Evolutionary conservation across 2,888 invertebrate genomes (phyloP).

Genomic region (Plagodis pulveraria): DNA sequence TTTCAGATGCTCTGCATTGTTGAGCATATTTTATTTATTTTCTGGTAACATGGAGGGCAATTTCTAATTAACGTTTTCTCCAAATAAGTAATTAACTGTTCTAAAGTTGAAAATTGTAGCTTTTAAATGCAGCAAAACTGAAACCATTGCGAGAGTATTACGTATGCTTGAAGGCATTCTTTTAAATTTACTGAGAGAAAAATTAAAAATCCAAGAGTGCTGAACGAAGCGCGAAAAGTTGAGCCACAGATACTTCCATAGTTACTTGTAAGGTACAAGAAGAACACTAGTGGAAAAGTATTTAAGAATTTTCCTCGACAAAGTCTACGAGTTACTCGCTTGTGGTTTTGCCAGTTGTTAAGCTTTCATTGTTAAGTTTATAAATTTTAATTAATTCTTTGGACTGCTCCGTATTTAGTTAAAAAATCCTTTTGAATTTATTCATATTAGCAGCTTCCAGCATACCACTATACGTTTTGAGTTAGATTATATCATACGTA

Average conservation of each 20-base stretch:
- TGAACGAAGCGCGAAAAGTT: constrained; percentile 60
- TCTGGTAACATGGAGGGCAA: constrained; percentile 32
- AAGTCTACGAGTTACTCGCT: constrained; percentile 19
- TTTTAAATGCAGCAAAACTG: constrained; percentile 37
- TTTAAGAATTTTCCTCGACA: constrained; percentile 29
- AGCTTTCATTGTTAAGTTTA: constrained; percentile 4
- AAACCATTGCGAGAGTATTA: constrained; percentile 56
- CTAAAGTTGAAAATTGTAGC: constrained; percentile 31
- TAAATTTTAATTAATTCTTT: too few relatives aligned
- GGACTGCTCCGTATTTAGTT: too few relatives aligned
- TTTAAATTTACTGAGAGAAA: constrained; percentile 60
- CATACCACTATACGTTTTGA: too few relatives aligned
- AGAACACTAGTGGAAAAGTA: constrained; percentile 42
- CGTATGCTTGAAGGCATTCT: constrained; percentile 52
- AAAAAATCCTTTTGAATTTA: too few relatives aligned
- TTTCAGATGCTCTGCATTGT: constrained; percentile 46
- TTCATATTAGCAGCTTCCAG: too few relatives aligned
- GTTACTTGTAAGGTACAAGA: too few relatives aligned
- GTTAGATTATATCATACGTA: too few relatives aligned
- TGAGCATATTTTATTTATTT: constrained; percentile 49
- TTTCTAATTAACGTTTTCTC: constrained; percentile 47
- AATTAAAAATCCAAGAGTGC: constrained; percentile 66
- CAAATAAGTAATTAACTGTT: constrained; percentile 39
- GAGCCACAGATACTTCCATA: constrained; percentile 39
- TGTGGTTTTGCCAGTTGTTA: constrained; percentile 11